Conservation (phyloP, 1,140 invertebrate genomes). For the Calliopsis andreniformis region DNA sequence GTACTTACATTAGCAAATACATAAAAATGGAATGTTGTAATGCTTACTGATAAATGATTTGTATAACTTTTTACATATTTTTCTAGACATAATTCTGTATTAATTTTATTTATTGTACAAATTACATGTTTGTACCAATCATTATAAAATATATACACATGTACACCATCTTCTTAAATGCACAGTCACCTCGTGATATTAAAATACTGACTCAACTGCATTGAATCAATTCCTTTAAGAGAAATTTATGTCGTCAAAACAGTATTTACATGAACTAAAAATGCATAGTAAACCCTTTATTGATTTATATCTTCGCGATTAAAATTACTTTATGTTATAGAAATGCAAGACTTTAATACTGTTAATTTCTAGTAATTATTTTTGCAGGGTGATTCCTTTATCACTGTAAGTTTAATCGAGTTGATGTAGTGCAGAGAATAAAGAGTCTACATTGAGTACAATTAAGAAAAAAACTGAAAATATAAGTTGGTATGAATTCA, state of each 20-base stretch:
- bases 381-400: too few species aligned
- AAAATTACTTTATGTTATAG: not conserved
- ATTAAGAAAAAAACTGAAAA: too few species aligned
- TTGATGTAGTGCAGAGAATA: not conserved
- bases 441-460: constrained; percentile 7
- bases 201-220: not conserved
- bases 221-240: not conserved
- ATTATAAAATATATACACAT: constrained; percentile 31
- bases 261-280: not conserved
- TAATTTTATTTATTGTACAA: constrained; percentile 25
- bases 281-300: constrained; percentile 24
- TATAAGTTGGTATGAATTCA: too few species aligned
- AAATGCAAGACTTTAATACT: not conserved
- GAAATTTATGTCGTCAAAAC: not conserved
- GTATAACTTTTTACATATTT: constrained; percentile 1
- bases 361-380: not conserved
- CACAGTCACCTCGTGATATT: not conserved
- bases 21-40: constrained; percentile 28
- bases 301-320: not conserved
- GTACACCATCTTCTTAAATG: constrained; percentile 5
- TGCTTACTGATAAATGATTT: constrained; percentile 17
- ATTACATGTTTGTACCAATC: constrained; percentile 22
- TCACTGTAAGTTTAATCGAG: not conserved
- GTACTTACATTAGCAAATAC: constrained; percentile 25
- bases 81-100: constrained; percentile 9